Evolutionary conservation across 2,113 vertebrate genomes (phyloP), one percentile per base, ranked within the genome.

Genomic region (Meriones unguiculatus): DNA sequence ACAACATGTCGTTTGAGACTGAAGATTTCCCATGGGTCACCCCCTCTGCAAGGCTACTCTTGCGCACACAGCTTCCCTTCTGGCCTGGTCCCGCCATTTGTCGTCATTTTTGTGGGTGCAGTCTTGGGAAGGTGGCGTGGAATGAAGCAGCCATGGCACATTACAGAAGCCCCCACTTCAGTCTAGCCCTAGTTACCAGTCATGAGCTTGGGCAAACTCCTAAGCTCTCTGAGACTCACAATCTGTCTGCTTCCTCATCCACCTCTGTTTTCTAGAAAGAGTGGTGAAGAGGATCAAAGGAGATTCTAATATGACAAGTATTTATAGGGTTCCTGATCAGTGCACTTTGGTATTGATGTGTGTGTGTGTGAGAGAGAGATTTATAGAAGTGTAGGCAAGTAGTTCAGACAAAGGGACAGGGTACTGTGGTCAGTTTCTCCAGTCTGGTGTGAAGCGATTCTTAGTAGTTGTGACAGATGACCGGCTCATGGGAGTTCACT

Each of bases 61-160:
- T 64, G n/a, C 7, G 5, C 17, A 9, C 24, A 32, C 0, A 0
- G 4, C 46, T 57, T 15, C 10, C 32, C 57, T 52, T 10, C 24
- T 35, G 57, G 32, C 50, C 20, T 14, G 52, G 50, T 30, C 9
- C 2, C 41, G 86, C 77, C 5, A 20, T 13, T 52, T 69, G 0
- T 57, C 64, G 9, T 25, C 5, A 22, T 54, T 73, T 76, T 52
- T 75, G 52, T 50, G n/a, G 35, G 50, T n/a, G 20, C 35, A 10
- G 5, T 87, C 57, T 62, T 13, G 5, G 38, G 46, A 6, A 80
- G 30, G 76, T 28, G 41, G 65, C 13, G 38, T 50, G 8, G 57
- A 77, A 87, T 11, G 69, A 67, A 77, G 62, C 5, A 10, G 30
- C 8, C 38, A n/a, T 7, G 77, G 4, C 13, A 30, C 6, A 0